phyloP scores from a whole-genome alignment of 2,113 vertebrate species.

The Salvelinus alpinus region DNA sequence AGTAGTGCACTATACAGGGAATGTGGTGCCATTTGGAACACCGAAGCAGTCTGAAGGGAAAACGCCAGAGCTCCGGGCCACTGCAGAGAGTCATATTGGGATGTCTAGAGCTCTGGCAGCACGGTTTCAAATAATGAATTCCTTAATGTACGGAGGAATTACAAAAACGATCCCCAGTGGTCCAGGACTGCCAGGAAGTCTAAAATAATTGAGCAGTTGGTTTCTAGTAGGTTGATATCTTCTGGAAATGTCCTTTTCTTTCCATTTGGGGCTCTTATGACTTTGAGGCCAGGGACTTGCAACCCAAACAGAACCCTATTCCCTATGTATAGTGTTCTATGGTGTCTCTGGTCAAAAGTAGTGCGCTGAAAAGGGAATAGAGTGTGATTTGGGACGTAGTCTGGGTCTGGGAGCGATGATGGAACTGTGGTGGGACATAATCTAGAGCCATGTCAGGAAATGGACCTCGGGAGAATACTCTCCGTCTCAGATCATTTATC shows the following conservation, averaged over 20 bases:
- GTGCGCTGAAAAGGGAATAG: too few relatives aligned
- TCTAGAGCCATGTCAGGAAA: conserved; percentile 72
- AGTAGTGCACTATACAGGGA: too few relatives aligned
- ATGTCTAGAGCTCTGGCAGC: conserved; percentile 68
- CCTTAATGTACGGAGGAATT: conserved; percentile 79
- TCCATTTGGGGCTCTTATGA: conserved; percentile 54
- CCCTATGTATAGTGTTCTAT: too few relatives aligned
- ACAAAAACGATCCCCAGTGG: conserved; percentile 76
- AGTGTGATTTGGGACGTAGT: too few relatives aligned
- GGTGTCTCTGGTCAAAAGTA: too few relatives aligned
- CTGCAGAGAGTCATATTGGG: conserved; percentile 77
- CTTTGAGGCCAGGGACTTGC: conserved; percentile 48
- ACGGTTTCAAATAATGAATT: conserved; percentile 83
- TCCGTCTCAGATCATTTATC: conserved; percentile 74
- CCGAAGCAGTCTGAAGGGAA: conserved; percentile 4
- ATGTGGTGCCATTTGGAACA: too few relatives aligned
- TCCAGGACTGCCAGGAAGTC: conserved; percentile 75
- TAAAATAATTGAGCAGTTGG: conserved; percentile 77
- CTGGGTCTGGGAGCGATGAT: conserved; percentile 51
- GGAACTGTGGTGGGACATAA: conserved; percentile 67
- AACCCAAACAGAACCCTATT: not conserved
- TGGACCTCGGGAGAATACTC: conserved; percentile 69
- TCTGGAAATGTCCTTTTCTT: conserved; percentile 58
- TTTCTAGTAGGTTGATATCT: conserved; percentile 32
- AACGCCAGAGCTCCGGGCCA: conserved; percentile 75